phyloP scores from a whole-genome alignment of 2,113 vertebrate species.

The Phrynosoma blainvillii region DNA sequence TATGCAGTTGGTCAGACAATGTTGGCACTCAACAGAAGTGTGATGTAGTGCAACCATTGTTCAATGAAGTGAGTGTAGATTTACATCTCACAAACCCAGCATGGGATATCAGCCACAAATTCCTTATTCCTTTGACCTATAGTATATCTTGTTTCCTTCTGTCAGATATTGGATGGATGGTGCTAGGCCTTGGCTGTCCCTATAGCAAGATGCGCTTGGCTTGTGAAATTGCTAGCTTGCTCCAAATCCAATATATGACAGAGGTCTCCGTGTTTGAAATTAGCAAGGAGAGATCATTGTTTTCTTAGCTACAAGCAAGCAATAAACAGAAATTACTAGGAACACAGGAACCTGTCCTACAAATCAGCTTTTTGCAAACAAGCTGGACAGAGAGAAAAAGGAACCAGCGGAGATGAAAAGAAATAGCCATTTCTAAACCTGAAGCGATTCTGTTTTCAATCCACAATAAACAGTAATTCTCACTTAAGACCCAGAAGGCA shows the following conservation, averaged over 20 bases:
- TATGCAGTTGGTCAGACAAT: too few species aligned
- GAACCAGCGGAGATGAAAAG: neutral
- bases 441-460: constrained; percentile 27
- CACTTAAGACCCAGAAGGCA: constrained; percentile 3
- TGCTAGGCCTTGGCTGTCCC: neutral
- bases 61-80: too few species aligned
- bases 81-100: neutral
- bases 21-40: too few species aligned
- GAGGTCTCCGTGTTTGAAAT: constrained; percentile 44
- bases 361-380: constrained; percentile 11
- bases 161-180: neutral
- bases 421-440: neutral
- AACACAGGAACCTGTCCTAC: constrained; percentile 38
- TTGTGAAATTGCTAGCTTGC: constrained; percentile 28
- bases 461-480: neutral
- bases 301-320: constrained; percentile 46
- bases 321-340: constrained; percentile 43
- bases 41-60: too few species aligned
- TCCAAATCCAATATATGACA: constrained; percentile 52
- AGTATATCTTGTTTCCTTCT: neutral
- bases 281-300: neutral
- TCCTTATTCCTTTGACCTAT: neutral
- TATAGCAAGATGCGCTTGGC: neutral
- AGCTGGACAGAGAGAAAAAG: neutral
- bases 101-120: neutral